phyloP scores from a whole-genome alignment of 2,797 vertebrate genomes.

The Pangasius krempfi region DNA sequence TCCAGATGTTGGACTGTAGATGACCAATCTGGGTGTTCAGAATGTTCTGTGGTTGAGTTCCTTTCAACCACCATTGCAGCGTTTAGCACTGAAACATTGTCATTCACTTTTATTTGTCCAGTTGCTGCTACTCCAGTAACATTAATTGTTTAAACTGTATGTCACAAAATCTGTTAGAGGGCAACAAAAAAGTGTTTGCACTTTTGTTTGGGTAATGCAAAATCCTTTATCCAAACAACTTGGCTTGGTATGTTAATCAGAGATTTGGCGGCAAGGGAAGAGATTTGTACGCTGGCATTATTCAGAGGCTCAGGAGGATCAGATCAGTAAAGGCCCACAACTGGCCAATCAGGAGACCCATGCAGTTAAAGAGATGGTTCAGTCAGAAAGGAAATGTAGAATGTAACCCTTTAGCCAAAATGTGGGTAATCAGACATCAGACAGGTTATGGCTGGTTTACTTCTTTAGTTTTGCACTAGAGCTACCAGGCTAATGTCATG shows the following conservation, averaged over 20 bases:
- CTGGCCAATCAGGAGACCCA: background rate
- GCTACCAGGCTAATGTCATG: background rate
- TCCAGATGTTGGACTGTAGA: background rate
- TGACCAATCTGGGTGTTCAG: background rate
- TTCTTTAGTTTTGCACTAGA: background rate
- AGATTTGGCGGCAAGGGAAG: background rate
- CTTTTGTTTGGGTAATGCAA: background rate
- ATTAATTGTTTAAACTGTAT: background rate
- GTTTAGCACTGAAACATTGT: background rate
- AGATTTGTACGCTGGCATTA: background rate
- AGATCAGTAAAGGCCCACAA: background rate
- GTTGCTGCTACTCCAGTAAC: background rate
- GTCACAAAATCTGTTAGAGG: background rate
- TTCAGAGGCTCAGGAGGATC: background rate
- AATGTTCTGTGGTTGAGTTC: background rate
- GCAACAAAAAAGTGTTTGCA: background rate
- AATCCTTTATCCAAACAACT: background rate
- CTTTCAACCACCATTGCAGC: background rate
- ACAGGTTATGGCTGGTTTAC: background rate
- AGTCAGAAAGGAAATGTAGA: background rate
- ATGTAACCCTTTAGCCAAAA: background rate
- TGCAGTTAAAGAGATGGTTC: background rate
- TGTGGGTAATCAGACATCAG: background rate
- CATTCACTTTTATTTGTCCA: background rate
- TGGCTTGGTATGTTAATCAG: slow-evolving; percentile 7